Conservation (phyloP, 2,113 vertebrate genomes). For the Crotalus tigris region DNA sequence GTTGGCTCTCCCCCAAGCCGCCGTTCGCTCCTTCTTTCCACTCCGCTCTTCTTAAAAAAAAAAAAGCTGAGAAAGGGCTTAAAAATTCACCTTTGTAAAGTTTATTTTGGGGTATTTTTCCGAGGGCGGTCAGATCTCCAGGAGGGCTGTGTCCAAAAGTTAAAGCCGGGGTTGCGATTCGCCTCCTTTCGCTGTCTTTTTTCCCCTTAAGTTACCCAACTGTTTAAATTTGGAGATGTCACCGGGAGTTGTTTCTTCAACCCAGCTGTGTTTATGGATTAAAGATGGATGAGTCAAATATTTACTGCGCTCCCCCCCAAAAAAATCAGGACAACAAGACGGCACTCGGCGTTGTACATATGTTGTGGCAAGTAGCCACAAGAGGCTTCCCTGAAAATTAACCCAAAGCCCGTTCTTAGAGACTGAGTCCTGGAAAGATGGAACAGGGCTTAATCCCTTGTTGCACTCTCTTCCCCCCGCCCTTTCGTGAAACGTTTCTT, state of each 20-base stretch:
- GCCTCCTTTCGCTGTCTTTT: constrained; percentile 33
- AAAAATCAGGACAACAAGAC: constrained; percentile 62
- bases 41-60: too few species aligned
- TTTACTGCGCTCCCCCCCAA: constrained; percentile 71
- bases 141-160: constrained; percentile 70
- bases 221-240: constrained; percentile 81
- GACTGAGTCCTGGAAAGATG: background rate
- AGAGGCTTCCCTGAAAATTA: constrained; percentile 39
- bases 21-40: too few species aligned
- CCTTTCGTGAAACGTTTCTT: background rate
- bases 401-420: background rate
- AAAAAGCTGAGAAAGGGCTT: constrained; percentile 65
- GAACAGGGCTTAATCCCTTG: background rate
- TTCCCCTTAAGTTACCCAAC: constrained; percentile 62
- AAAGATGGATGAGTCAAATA: constrained; percentile 80
- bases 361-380: constrained; percentile 52
- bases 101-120: constrained; percentile 77
- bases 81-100: constrained; percentile 70
- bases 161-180: constrained; percentile 66
- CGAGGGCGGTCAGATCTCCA: constrained; percentile 70
- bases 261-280: constrained; percentile 83
- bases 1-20: too few species aligned
- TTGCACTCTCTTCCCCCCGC: background rate
- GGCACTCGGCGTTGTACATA: constrained; percentile 75
- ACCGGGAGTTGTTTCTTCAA: constrained; percentile 71